Evolutionary conservation across 2,888 invertebrate genomes (phyloP), one percentile per base, ranked within the genome.

Genomic region (Ophion obscuratus): DNA sequence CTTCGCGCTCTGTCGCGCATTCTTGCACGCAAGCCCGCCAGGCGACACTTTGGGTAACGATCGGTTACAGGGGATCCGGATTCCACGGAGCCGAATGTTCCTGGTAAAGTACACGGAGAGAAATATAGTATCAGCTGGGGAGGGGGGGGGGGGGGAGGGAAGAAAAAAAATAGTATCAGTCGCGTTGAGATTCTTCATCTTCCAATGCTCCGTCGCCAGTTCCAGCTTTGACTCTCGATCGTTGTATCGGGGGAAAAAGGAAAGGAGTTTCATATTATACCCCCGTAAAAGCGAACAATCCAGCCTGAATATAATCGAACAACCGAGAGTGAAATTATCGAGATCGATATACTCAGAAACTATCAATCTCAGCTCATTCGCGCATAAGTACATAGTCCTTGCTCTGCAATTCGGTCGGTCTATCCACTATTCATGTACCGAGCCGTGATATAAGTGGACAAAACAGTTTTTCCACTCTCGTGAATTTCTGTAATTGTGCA

Each of bases 11-110:
- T 83, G 77, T 84, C 83, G 83, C 88, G 89, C 92, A 94, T 94
- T 93, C 93, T 90, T 89, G 90, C 94, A 94, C 94, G 94, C 93
- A 92, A 94, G 92, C 92, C 92, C 92, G 92, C 90, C 92, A 93
- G 93, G 93, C 93, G 93, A 93, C 94, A 94, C 91, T 93, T 93
- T 92, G 90, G 90, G 88, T 93, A 93, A 93, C 92, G 90, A 93
- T 91, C 90, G 92, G 92, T 91, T 92, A 87, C 87, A 81, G 86
- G 83, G 86, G 88, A 81, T 87, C 83, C 74, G 78, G 78, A 79
- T 83, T 78, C 86, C 83, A 85, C 81, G 67, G 81, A 80, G 78
- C 75, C 83, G 57, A 87, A 84, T 85, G 76, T 86, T 86, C 68
- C 70, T 81, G 61, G 87, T 85, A 83, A 83, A 87, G 83, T 85